phyloP scores from a whole-genome alignment of 2,113 vertebrate species.

The Chelonoidis abingdonii region DNA sequence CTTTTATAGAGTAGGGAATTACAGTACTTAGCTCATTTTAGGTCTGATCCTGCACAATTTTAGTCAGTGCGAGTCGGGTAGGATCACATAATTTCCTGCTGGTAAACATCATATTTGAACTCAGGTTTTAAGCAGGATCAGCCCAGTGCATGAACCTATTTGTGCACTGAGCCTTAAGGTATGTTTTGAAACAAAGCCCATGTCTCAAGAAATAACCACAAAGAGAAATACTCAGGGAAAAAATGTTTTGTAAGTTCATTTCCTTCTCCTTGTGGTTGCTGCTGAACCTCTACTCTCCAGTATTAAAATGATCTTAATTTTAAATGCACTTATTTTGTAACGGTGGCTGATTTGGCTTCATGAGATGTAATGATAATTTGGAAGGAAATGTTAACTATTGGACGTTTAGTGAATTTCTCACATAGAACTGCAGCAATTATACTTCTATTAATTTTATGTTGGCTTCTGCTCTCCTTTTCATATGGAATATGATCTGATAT shows the following conservation, averaged over 20 bases:
- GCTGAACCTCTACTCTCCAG: slow-evolving; percentile 10
- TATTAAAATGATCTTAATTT: slow-evolving; percentile 30
- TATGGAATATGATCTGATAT: background rate
- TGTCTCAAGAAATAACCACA: background rate
- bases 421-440: background rate
- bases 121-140: background rate
- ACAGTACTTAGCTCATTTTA: background rate
- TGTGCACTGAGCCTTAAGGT: background rate
- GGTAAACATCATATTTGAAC: background rate
- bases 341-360: background rate
- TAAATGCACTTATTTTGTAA: background rate
- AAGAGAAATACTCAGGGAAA: background rate
- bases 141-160: background rate
- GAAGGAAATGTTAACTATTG: background rate
- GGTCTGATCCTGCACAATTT: rapidly evolving
- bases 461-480: background rate
- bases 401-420: background rate
- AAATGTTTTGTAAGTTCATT: background rate
- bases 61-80: background rate
- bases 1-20: background rate
- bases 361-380: background rate
- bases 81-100: background rate
- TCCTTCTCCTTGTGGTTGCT: background rate
- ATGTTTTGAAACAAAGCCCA: background rate
- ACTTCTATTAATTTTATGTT: background rate